Conservation (phyloP, 2,888 invertebrate genomes). For the Perdita meconis region DNA sequence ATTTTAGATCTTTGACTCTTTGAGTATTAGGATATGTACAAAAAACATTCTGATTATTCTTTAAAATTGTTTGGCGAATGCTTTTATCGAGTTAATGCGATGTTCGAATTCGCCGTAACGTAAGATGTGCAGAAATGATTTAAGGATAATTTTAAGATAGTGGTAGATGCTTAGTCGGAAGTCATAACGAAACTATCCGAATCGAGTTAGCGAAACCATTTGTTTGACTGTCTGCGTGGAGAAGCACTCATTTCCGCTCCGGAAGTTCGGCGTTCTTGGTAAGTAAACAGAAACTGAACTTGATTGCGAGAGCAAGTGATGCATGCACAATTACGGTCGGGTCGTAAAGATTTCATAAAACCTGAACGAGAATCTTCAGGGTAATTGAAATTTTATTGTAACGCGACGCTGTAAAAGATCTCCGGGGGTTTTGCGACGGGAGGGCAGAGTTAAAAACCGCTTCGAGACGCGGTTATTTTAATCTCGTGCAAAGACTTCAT, state of each 20-base stretch:
- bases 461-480: neutral
- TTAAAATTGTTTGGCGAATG: neutral
- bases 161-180: neutral
- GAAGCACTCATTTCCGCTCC: constrained; percentile 30
- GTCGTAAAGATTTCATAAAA: constrained; percentile 37
- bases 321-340: constrained; percentile 22
- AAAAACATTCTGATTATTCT: neutral
- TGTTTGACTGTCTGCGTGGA: constrained; percentile 18
- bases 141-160: neutral
- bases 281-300: constrained; percentile 23
- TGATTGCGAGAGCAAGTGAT: constrained; percentile 22
- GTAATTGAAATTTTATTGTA: constrained; percentile 39
- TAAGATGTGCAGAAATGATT: neutral
- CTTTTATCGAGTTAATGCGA: neutral
- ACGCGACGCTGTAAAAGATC: neutral
- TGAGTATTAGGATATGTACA: neutral
- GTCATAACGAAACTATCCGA: constrained; percentile 29
- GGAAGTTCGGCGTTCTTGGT: constrained; percentile 24
- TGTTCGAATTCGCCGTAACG: neutral
- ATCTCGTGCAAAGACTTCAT: neutral
- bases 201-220: constrained; percentile 34
- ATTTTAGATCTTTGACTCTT: neutral
- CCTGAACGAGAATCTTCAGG: neutral
- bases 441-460: neutral
- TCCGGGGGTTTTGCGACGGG: neutral